phyloP scores from a whole-genome alignment of 2,797 vertebrate genomes.

The Pelobates cultripes region DNA sequence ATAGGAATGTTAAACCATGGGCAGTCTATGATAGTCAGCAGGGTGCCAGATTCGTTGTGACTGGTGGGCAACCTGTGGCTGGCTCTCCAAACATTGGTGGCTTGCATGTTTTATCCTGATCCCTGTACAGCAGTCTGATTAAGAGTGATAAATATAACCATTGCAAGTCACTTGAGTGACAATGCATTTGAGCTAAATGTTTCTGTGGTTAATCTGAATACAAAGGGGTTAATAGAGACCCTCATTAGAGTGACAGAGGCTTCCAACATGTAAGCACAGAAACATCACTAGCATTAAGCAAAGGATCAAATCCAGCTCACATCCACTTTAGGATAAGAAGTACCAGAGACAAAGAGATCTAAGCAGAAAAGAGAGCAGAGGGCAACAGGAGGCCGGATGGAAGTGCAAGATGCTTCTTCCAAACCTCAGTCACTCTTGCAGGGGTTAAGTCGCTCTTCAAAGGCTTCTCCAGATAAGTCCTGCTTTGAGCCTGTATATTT shows the following conservation, averaged over 20 bases:
- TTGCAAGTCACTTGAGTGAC: too few relatives aligned
- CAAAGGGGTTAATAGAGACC: constrained; percentile 20
- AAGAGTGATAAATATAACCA: too few relatives aligned
- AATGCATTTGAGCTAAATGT: too few relatives aligned
- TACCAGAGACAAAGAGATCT: constrained; percentile 57
- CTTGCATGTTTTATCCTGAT: too few relatives aligned
- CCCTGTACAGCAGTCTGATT: too few relatives aligned
- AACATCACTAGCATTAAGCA: constrained; percentile 35
- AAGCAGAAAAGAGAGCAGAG: constrained; percentile 51
- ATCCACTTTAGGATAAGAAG: constrained; percentile 52
- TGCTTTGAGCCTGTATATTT: constrained; percentile 59
- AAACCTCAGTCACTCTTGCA: constrained; percentile 50
- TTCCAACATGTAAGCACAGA: constrained; percentile 34
- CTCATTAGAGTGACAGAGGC: constrained; percentile 18
- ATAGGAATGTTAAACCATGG: too few relatives aligned
- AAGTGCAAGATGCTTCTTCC: constrained; percentile 55
- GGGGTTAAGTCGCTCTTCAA: constrained; percentile 58
- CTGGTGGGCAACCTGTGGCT: too few relatives aligned
- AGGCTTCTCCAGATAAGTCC: constrained; percentile 58
- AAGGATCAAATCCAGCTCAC: constrained; percentile 52
- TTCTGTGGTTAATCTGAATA: not conserved
- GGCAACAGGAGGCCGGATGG: constrained; percentile 54
- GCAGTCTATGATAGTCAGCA: too few relatives aligned
- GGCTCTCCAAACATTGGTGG: too few relatives aligned
- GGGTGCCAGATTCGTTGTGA: too few relatives aligned